Evolutionary conservation across 2,888 invertebrate species (phyloP).

Genomic region (Lucinisca nassula): DNA sequence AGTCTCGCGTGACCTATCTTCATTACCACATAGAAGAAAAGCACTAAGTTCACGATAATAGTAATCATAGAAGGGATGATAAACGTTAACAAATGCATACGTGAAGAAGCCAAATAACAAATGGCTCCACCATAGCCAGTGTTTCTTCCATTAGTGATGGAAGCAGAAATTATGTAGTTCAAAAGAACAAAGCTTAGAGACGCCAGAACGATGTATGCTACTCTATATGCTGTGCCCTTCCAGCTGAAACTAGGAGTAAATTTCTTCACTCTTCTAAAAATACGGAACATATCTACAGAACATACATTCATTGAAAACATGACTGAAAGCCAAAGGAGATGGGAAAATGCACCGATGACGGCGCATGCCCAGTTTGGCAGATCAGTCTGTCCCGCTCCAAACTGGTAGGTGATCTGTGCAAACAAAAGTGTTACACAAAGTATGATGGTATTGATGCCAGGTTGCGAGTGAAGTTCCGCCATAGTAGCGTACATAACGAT

Average conservation of each 20-base stretch:
- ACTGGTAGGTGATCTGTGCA: constrained; percentile 30
- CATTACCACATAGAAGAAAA: constrained; percentile 41
- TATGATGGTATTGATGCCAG: constrained; percentile 55
- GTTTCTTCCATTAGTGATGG: neutral
- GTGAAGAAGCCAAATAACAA: constrained; percentile 38
- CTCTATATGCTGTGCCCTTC: constrained; percentile 17
- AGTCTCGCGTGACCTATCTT: neutral
- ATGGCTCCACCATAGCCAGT: constrained; percentile 47
- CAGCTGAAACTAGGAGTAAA: neutral
- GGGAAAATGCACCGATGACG: constrained; percentile 33
- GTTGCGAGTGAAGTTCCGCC: constrained; percentile 37
- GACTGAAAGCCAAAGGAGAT: constrained; percentile 46
- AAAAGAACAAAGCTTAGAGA: constrained; percentile 23
- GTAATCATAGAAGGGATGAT: constrained; percentile 27
- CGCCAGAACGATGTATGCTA: constrained; percentile 4
- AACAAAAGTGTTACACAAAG: constrained; percentile 25
- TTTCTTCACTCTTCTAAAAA: neutral
- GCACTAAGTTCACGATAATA: constrained; percentile 24
- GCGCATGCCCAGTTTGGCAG: constrained; percentile 19
- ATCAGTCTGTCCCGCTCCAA: constrained; percentile 14
- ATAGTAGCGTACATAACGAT: constrained; percentile 28
- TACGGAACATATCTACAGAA: constrained; percentile 38
- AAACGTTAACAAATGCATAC: constrained; percentile 38
- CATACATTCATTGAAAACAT: constrained; percentile 65
- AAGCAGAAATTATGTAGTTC: constrained; percentile 24